Evolutionary conservation across 2,888 invertebrate genomes (phyloP).

Genomic region (Drosophila prostipennis): DNA sequence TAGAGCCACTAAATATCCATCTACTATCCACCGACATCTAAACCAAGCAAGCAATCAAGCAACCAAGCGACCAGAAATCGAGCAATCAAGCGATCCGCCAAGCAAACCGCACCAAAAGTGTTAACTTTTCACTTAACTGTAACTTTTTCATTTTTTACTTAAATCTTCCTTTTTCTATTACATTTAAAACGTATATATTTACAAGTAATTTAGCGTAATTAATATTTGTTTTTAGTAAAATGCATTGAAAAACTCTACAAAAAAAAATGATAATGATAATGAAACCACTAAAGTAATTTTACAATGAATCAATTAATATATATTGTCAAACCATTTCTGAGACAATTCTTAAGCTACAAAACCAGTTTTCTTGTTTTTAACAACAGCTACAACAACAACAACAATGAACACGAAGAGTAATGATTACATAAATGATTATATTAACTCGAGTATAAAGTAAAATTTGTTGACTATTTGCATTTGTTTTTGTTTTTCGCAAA

Average conservation of each 20-base stretch:
- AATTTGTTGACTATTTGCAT: slow-evolving; percentile 78
- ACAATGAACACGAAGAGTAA: slow-evolving; percentile 50
- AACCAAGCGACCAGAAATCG: slow-evolving; percentile 10
- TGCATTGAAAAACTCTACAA: slow-evolving; percentile 62
- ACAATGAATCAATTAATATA: slow-evolving; percentile 47
- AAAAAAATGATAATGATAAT: slow-evolving; percentile 40
- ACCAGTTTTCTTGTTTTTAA: slow-evolving; percentile 80
- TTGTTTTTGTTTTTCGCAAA: slow-evolving; percentile 82
- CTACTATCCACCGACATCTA: slow-evolving; percentile 16
- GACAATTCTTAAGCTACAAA: slow-evolving; percentile 61
- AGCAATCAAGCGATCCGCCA: slow-evolving; percentile 35
- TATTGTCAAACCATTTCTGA: slow-evolving; percentile 59
- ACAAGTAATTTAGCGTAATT: slow-evolving; percentile 77
- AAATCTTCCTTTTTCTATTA: slow-evolving; percentile 59
- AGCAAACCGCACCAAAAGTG: slow-evolving; percentile 44
- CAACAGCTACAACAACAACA: slow-evolving; percentile 66
- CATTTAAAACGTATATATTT: slow-evolving; percentile 74
- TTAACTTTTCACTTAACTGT: slow-evolving; percentile 66
- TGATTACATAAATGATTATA: slow-evolving; percentile 65
- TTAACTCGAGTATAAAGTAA: slow-evolving; percentile 68
- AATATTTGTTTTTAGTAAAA: slow-evolving; percentile 76
- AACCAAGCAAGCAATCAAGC: slow-evolving; percentile 23
- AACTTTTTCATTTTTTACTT: slow-evolving; percentile 61
- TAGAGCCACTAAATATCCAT: slow-evolving; percentile 14
- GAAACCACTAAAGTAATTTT: slow-evolving; percentile 71